These are phyloP conservation scores for Caradrina clavipalpis DNA, from an alignment of 2,888 invertebrate genomes.

Conservation along the genomic window DNA sequence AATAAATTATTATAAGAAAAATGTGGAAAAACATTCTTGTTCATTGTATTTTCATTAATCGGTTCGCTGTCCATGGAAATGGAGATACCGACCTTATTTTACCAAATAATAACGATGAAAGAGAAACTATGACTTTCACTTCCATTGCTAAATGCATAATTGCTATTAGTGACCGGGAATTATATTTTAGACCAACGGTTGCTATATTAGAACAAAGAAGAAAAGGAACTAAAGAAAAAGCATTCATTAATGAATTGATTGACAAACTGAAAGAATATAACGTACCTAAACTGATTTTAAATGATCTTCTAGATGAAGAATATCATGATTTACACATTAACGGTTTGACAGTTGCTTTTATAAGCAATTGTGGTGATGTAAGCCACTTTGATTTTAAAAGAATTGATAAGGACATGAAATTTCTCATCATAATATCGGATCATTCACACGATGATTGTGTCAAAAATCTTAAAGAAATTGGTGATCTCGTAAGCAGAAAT, in stretches of 20 bases:
- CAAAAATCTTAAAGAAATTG: conserved; percentile 58
- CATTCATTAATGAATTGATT: conserved; percentile 58
- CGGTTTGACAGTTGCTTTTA: conserved; percentile 61
- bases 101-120: neutral
- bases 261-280: conserved; percentile 47
- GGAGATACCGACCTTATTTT: neutral
- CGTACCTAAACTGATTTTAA: conserved; percentile 50
- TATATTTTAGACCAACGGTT: conserved; percentile 61
- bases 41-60: conserved; percentile 11
- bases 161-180: conserved; percentile 51
- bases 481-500: conserved; percentile 58
- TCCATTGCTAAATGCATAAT: conserved; percentile 62
- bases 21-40: conserved; percentile 34
- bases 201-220: conserved; percentile 50
- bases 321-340: conserved; percentile 32
- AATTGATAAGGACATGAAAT: conserved; percentile 63
- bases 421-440: conserved; percentile 69
- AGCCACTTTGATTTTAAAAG: conserved; percentile 51
- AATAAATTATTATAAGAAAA: neutral
- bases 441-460: conserved; percentile 42
- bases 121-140: conserved; percentile 25
- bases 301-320: conserved; percentile 41
- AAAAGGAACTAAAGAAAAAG: conserved; percentile 32
- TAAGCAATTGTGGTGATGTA: conserved; percentile 61
- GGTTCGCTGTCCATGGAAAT: neutral